These are phyloP conservation scores for Coregonus ussuriensis DNA, from an alignment of 2,797 vertebrate genomes.

Conservation along the genomic window DNA sequence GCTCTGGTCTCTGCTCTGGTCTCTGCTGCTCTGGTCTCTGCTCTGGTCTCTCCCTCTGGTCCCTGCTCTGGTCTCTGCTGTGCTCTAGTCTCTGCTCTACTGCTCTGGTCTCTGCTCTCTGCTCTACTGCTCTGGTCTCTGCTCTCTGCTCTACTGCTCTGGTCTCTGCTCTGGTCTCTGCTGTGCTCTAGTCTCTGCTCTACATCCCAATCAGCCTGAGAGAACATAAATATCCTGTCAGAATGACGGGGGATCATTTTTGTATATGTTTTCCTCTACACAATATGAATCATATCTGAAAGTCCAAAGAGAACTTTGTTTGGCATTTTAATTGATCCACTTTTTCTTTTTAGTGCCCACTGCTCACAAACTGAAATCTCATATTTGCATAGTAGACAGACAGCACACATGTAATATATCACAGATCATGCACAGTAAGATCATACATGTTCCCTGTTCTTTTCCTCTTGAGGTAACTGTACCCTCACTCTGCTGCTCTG, in stretches of 20 bases:
- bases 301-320: neutral
- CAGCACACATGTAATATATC: neutral
- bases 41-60: too few relatives aligned
- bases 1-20: too few relatives aligned
- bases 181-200: too few relatives aligned
- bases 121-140: too few relatives aligned
- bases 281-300: neutral
- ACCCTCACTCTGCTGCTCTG: neutral
- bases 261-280: constrained; percentile 22
- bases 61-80: too few relatives aligned
- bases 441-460: neutral
- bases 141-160: too few relatives aligned
- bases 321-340: neutral
- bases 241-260: constrained; percentile 12
- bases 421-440: too few relatives aligned
- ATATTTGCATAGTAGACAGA: neutral
- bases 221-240: constrained; percentile 55
- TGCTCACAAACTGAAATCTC: neutral
- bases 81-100: too few relatives aligned
- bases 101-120: too few relatives aligned
- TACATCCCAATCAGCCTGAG: constrained; percentile 38
- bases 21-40: too few relatives aligned
- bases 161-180: too few relatives aligned
- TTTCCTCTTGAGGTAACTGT: neutral
- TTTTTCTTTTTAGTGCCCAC: neutral